Evolutionary conservation across 2,797 vertebrate species (phyloP).

Genomic region (Megaceryle alcyon): DNA sequence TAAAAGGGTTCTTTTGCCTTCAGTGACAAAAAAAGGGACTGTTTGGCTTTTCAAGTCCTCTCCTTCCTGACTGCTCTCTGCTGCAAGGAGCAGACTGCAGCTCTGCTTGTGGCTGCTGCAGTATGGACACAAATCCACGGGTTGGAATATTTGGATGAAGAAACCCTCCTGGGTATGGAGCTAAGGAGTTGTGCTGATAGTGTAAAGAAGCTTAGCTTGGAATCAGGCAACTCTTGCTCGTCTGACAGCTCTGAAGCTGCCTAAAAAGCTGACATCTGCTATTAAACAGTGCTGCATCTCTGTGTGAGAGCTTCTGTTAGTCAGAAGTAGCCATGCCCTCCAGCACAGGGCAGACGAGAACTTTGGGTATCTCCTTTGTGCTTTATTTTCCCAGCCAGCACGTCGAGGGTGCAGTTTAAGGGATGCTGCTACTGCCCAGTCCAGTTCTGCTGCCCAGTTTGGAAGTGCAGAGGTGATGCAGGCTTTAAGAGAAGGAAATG

Average conservation of each 20-base stretch:
- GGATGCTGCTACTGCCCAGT: neutral
- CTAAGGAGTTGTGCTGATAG: neutral
- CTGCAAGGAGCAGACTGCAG: neutral
- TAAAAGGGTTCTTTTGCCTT: neutral
- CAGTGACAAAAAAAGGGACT: neutral
- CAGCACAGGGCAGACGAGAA: neutral
- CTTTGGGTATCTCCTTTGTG: neutral
- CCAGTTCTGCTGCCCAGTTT: neutral
- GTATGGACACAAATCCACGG: neutral
- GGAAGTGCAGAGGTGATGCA: neutral
- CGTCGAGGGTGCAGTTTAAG: fast-evolving
- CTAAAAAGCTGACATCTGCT: neutral
- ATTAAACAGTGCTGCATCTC: neutral
- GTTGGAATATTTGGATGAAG: neutral
- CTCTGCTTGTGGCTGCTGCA: neutral
- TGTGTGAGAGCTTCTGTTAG: neutral
- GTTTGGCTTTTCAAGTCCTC: neutral
- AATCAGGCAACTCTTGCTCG: neutral
- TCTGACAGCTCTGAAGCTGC: neutral
- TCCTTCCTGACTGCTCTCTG: neutral
- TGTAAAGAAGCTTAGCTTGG: neutral
- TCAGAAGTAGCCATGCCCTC: neutral
- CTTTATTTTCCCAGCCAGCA: neutral
- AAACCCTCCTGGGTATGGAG: neutral
- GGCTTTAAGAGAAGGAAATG: neutral